Evolutionary conservation across 2,797 vertebrate species (phyloP), one percentile per base, ranked within the genome.

Genomic region (Periophthalmus magnuspinnatus): DNA sequence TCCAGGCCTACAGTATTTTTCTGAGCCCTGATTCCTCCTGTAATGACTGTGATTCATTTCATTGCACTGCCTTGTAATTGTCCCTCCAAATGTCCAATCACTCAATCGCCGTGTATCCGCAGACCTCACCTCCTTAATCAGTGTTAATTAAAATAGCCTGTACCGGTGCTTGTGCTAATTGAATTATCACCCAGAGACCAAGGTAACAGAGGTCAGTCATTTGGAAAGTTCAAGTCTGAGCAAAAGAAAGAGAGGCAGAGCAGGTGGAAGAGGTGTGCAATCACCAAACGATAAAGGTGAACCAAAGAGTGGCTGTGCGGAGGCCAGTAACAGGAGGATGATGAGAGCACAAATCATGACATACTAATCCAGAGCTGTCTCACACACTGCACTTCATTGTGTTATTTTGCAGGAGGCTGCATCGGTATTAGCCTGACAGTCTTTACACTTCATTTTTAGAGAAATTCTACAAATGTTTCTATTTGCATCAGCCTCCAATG

Each of bases 71-170:
- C 1, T 65, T 1, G 3, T 84, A 80, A 87, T 87, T 81, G 82
- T 79, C 60, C 70, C 74, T 60, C 47, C 71, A 71, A 74, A 82
- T 56, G 78, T 71, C 75, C 82, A 88, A 84, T 87, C 85, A 86
- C 71, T 71, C 60, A 47, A 81, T 80, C 76, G 5, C 70, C 71
- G 76, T 75, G 82, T 66, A 69, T 81, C 82, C 81, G 75, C 69
- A 65, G 81, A 80, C 84, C 80, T 79, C 76, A 59, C 76, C 77
- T 86, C 79, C 75, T 85, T 86, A 86, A 87, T 87, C 85, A 85
- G 78, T 66, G 70, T 82, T 84, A 90, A 90, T 88, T 84, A 81
- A 77, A 84, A 83, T 76, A 70, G 74, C 65, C 71, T 84, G 72
- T 77, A 71, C 71, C 47, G 66, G 78, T 77, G 75, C 67, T 33